Percentiles rank a stretch among this genome's conserved stretches.
These are phyloP conservation scores for Smittia sp. DNA, from an alignment of 2,888 invertebrate genomes.

Conservation along the genomic window DNA sequence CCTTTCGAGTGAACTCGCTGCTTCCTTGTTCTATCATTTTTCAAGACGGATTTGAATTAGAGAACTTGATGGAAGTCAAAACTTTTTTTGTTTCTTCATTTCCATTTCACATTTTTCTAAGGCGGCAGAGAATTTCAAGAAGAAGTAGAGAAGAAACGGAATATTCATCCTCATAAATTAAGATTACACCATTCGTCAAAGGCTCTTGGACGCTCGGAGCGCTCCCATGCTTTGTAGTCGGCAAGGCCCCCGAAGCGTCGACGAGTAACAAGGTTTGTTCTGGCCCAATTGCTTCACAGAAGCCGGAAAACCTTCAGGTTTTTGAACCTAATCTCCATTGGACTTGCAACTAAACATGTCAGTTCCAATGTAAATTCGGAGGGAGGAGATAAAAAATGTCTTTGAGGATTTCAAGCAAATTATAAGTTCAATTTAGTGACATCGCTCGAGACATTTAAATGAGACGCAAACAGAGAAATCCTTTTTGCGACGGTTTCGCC, in stretches of 20 bases:
- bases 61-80: not conserved
- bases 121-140: not conserved
- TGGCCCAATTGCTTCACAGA: too few relatives aligned
- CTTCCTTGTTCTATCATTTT: not conserved
- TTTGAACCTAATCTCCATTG: too few relatives aligned
- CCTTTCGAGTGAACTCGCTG: not conserved
- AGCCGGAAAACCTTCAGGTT: too few relatives aligned
- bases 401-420: too few relatives aligned
- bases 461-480: constrained; percentile 7
- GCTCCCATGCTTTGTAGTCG: too few relatives aligned
- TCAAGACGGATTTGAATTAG: not conserved
- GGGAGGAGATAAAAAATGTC: too few relatives aligned
- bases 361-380: too few relatives aligned
- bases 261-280: too few relatives aligned
- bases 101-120: not conserved
- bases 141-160: not conserved
- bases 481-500: not conserved
- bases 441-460: not conserved
- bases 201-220: not conserved
- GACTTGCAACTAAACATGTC: too few relatives aligned
- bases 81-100: not conserved
- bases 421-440: too few relatives aligned
- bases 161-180: constrained; percentile 35
- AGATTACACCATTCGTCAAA: constrained; percentile 29
- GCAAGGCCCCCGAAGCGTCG: too few relatives aligned